Evolutionary conservation across 2,888 invertebrate species (phyloP).

Genomic region (Eledone cirrhosa): DNA sequence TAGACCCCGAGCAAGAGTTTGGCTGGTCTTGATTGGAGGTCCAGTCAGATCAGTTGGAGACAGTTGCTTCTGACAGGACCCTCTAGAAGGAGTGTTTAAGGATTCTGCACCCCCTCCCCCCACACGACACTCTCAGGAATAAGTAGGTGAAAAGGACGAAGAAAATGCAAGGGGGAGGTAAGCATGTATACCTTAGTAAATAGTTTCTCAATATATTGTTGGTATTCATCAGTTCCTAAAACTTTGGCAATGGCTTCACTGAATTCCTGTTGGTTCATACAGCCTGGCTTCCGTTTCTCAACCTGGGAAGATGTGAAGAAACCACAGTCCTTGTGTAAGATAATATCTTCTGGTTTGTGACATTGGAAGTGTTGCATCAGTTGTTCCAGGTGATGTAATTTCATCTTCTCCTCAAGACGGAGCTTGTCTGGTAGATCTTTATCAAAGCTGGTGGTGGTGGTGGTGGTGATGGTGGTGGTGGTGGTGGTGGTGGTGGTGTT

Average conservation of each 20-base stretch:
- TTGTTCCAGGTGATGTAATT: conserved; percentile 62
- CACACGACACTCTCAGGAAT: too few species aligned
- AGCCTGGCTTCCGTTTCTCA: conserved; percentile 55
- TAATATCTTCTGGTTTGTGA: conserved; percentile 54
- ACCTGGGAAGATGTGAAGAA: conserved; percentile 52
- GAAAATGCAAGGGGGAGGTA: too few species aligned
- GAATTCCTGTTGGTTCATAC: conserved; percentile 63
- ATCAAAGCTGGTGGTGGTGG: conserved; percentile 40
- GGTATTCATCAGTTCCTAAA: conserved; percentile 58
- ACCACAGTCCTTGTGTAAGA: conserved; percentile 50
- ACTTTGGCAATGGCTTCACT: conserved; percentile 61
- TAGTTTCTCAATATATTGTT: conserved; percentile 63
- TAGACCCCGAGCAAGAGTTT: too few species aligned
- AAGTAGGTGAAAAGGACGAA: too few species aligned
- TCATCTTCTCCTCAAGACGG: conserved; percentile 63
- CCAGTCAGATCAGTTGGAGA: too few species aligned
- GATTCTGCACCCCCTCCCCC: too few species aligned
- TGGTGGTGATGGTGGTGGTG: too few species aligned
- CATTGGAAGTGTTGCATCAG: conserved; percentile 59
- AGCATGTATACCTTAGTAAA: conserved; percentile 59
- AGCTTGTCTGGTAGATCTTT: conserved; percentile 51
- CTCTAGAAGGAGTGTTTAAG: too few species aligned
- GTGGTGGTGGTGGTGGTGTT: too few species aligned
- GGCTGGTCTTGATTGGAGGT: too few species aligned
- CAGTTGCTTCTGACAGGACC: too few species aligned